These are phyloP conservation scores for Malurus leucopterus DNA, from an alignment of 2,797 vertebrate genomes.

Conservation along the genomic window DNA sequence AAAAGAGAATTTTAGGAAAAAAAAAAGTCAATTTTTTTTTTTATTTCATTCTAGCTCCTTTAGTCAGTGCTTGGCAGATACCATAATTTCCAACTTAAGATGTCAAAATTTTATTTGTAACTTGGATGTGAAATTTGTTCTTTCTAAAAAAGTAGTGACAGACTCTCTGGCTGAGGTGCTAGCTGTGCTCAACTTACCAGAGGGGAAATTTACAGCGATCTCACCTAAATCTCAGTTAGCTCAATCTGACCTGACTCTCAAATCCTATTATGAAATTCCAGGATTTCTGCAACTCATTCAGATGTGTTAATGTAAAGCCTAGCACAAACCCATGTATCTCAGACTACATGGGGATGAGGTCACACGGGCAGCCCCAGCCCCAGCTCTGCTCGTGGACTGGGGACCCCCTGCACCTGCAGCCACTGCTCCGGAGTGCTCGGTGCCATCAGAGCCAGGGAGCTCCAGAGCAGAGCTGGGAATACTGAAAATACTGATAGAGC, in stretches of 20 bases:
- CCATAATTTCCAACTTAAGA: neutral
- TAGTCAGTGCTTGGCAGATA: neutral
- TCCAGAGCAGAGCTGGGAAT: neutral
- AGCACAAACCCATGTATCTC: neutral
- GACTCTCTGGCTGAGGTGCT: neutral
- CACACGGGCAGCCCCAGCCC: neutral
- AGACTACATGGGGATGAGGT: accelerated
- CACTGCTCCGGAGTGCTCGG: neutral
- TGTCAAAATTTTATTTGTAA: neutral
- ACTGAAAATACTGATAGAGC: neutral
- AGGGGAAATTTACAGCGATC: neutral
- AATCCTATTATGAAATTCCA: neutral
- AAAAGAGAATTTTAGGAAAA: neutral
- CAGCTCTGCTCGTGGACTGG: neutral
- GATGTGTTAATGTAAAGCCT: neutral
- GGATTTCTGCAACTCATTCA: neutral
- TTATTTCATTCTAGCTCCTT: neutral
- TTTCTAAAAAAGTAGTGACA: neutral
- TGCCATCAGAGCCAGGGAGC: neutral
- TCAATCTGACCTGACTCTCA: neutral
- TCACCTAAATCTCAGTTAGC: neutral
- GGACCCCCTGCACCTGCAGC: neutral
- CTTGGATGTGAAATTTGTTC: neutral
- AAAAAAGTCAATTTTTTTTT: neutral
- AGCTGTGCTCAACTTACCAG: neutral